Evolutionary conservation across 2,888 invertebrate species (phyloP).

Genomic region (Latheticus oryzae): DNA sequence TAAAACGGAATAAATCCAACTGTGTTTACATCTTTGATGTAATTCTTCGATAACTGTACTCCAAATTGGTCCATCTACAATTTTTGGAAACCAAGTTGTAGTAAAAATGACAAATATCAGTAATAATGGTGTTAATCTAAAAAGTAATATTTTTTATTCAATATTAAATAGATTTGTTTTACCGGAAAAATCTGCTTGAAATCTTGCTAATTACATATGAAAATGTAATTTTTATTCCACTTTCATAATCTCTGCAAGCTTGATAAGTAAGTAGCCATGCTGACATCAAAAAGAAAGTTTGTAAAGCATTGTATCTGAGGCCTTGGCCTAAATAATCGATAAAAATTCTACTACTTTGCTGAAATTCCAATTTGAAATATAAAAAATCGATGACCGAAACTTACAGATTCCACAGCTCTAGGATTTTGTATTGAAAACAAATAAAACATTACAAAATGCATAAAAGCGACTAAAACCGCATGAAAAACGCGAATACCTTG

Average conservation of each 20-base stretch:
- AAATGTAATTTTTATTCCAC: neutral
- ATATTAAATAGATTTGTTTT: neutral
- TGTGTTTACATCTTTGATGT: too few species aligned
- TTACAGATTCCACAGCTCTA: neutral
- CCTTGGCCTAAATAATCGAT: neutral
- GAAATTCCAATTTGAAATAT: too few species aligned
- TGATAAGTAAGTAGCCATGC: constrained; percentile 1
- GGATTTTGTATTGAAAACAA: neutral
- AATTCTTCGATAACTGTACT: too few species aligned
- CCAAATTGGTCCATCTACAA: too few species aligned
- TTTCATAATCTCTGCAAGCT: neutral
- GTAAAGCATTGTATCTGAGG: neutral
- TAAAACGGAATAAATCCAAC: too few species aligned
- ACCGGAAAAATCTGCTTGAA: neutral
- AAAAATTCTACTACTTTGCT: too few species aligned
- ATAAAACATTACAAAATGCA: constrained; percentile 1
- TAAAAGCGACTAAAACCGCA: neutral
- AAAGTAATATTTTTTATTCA: too few species aligned
- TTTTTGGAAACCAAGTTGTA: too few species aligned
- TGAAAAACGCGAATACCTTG: constrained; percentile 4
- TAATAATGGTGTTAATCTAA: too few species aligned
- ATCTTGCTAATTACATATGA: neutral
- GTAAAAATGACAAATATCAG: too few species aligned
- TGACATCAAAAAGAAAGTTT: constrained; percentile 5
- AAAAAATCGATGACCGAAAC: neutral